Conservation (phyloP, 2,113 vertebrate genomes). For the Todiramphus chloris region DNA sequence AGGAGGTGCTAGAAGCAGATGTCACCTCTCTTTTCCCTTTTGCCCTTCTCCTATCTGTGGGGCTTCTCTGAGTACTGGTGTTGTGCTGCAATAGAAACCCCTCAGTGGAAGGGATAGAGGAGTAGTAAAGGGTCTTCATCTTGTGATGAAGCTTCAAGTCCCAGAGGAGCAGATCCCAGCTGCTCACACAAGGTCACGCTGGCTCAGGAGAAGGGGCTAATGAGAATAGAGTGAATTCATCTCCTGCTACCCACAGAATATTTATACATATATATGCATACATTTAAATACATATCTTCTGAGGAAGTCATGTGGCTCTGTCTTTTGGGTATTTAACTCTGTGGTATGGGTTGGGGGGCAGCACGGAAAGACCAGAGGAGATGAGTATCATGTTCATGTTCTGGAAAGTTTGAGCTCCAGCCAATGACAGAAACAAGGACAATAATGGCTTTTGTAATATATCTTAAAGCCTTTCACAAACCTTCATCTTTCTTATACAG, state of each 20-base stretch:
- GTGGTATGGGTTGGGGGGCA: background rate
- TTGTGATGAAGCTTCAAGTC: background rate
- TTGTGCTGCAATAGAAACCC: background rate
- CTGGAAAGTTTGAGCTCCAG: background rate
- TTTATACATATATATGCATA: constrained; percentile 30
- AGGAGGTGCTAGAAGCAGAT: background rate
- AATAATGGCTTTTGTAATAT: background rate
- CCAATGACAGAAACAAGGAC: background rate
- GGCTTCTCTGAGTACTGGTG: background rate
- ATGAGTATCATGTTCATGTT: background rate
- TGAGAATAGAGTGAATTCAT: background rate
- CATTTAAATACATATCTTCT: constrained; percentile 6
- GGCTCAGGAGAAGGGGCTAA: background rate
- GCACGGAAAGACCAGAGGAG: background rate
- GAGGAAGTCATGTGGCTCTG: background rate
- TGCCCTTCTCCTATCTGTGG: background rate
- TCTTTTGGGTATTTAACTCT: background rate
- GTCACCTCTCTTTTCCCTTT: background rate
- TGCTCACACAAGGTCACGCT: background rate
- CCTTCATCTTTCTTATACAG: background rate
- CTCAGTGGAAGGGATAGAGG: background rate
- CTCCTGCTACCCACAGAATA: background rate
- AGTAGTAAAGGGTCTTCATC: background rate
- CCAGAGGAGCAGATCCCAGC: background rate
- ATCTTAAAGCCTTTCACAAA: background rate